These are phyloP conservation scores for Papilio dardanus DNA, from an alignment of 1,140 invertebrate genomes.

Conservation along the genomic window DNA sequence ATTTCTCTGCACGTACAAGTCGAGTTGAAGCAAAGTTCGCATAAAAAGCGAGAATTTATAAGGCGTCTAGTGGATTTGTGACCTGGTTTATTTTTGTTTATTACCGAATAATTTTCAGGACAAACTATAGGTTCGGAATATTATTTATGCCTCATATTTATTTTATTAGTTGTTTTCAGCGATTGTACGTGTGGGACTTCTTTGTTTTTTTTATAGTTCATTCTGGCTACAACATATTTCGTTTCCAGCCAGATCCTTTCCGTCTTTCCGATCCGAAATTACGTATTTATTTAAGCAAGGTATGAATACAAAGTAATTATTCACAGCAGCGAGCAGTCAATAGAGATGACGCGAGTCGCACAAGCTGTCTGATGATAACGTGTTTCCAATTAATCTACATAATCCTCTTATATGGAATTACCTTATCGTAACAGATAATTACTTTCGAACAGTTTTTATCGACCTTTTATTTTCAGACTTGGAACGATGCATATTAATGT, in stretches of 20 bases:
- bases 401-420: constrained; percentile 37
- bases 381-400: constrained; percentile 38
- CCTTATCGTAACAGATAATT: constrained; percentile 34
- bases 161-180: neutral
- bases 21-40: constrained; percentile 17
- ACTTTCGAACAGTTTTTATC: constrained; percentile 27
- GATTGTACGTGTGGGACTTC: neutral
- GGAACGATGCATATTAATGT: neutral
- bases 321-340: neutral
- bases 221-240: too few species aligned
- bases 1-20: constrained; percentile 11
- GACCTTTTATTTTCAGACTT: constrained; percentile 19
- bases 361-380: constrained; percentile 27
- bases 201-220: too few species aligned
- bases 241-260: too few species aligned
- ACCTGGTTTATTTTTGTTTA: constrained; percentile 24
- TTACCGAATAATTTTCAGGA: neutral
- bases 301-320: constrained; percentile 27
- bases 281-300: too few species aligned
- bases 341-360: neutral
- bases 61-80: constrained; percentile 26
- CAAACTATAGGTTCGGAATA: neutral
- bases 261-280: too few species aligned
- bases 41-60: constrained; percentile 32
- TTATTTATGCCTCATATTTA: neutral